Conservation (phyloP, 2,888 invertebrate genomes). For the Margaritifera margaritifera region DNA sequence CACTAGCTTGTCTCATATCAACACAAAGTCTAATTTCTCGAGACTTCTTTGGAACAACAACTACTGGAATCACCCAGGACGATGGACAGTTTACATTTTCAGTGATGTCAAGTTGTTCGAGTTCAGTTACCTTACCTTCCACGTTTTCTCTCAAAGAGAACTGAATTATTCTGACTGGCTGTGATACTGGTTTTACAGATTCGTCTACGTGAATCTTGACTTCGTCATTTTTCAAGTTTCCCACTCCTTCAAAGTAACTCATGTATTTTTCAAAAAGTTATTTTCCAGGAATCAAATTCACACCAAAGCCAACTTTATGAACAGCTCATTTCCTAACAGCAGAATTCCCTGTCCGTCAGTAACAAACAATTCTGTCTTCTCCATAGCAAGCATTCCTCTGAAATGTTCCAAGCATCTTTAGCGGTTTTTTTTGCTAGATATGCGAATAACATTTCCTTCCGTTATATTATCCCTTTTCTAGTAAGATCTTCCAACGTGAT, state of each 20-base stretch:
- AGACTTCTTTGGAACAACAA: constrained; percentile 25
- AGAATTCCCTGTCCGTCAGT: too few relatives aligned
- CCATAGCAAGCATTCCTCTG: too few relatives aligned
- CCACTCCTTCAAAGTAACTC: constrained; percentile 21
- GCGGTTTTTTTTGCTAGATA: constrained; percentile 12
- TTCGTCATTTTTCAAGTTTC: constrained; percentile 16
- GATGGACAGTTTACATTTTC: constrained; percentile 26
- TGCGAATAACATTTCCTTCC: constrained; percentile 14
- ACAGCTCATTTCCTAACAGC: too few relatives aligned
- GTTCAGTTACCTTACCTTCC: constrained; percentile 22
- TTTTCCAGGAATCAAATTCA: too few relatives aligned
- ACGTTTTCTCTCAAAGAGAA: constrained; percentile 13
- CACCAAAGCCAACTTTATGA: too few relatives aligned
- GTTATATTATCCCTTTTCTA: too few relatives aligned
- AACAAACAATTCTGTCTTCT: too few relatives aligned
- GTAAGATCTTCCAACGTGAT: too few relatives aligned
- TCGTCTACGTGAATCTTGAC: constrained; percentile 12
- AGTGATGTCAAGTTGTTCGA: constrained; percentile 24
- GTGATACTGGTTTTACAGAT: constrained; percentile 6
- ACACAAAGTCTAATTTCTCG: constrained; percentile 31
- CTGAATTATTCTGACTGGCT: constrained; percentile 10
- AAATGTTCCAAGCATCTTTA: constrained; percentile 12
- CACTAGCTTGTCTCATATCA: constrained; percentile 32
- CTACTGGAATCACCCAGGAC: constrained; percentile 26
- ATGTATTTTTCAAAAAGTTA: constrained; percentile 14